Evolutionary conservation across 1,140 invertebrate genomes (phyloP), one percentile per base, ranked within the genome.

Genomic region (Tribolium castaneum): DNA sequence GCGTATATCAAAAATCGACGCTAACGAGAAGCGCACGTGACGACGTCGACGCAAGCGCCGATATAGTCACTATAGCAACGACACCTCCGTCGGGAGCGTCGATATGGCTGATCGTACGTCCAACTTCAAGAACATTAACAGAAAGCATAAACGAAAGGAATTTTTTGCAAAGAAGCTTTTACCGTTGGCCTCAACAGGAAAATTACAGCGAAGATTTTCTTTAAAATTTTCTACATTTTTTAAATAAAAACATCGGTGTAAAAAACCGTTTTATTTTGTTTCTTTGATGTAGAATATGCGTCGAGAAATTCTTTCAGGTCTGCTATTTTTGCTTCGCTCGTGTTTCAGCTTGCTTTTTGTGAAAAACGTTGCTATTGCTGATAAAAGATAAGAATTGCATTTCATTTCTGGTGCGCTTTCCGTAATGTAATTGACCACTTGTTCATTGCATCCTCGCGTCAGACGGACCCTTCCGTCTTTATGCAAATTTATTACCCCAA

Each of bases 401-500:
- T 9, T 9, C 7, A 45, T 45, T 45, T 45, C 39, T 45, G 39
- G n/a, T 45, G 39, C 39, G n/a, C 59, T 35, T 13, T 30, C 16
- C 25, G 7, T 35, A 66, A 66, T 74, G 75, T 80, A 80, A 80
- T 80, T 80, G 78, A 80, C 78, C 78, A 80, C 78, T 80, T 80
- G 78, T 80, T 80, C 78, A 45, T 71, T 56, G 49, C 45, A 79
- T 79, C 78, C 49, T 45, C 22, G 59, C 78, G 75, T 45, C 52
- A 71, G 78, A 71, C 74, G 22, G 82, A 83, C 81, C 82, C 81
- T 84, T 80, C 62, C 80, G 59, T 82, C 82, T 84, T 84, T 85
- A 85, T 85, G 84, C 81, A 84, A 85, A 85, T 85, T 83, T 83
- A 82, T 83, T 82, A 75, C 80, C 83, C 83, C 79, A 81, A 85